Evolutionary conservation across 2,797 vertebrate species (phyloP), one percentile per base, ranked within the genome.

Genomic region (Pseudomugil tenellus): DNA sequence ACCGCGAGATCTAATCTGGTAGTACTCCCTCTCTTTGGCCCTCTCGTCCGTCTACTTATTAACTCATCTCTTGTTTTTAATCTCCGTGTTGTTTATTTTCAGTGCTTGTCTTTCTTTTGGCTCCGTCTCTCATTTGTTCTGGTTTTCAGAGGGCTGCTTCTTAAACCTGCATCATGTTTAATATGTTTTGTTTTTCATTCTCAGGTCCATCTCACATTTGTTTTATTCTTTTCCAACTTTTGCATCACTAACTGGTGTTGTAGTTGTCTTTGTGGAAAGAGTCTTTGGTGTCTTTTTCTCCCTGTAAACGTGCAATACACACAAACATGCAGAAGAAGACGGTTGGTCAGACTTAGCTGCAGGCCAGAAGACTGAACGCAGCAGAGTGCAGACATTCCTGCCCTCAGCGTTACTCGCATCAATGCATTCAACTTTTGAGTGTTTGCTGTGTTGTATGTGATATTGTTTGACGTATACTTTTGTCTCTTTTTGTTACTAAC

Each of bases 1-100:
- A 97, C 96, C 94, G 96, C 96, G 95, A 97, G 96, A 98, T 95
- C 96, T 96, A 96, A 97, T 94, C 95, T 98, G 96, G 96, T 98
- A 98, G 87, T 92, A 92, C 84, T 90, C 80, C 85, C 79, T 89
- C 85, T 87, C 67, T 83, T 79, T 76, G 72, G 85, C 87, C 78
- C 85, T 88, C 80, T 77, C 29, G 68, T 81, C 72, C 69, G 37
- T 74, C 65, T 35, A 72, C 63, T 70, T 58, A 37, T 72, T 65
- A 69, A 61, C 68, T 23, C 28, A 62, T 34, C 39, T 29, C 65
- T 60, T 60, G 8, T 14, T 8, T 46, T 16, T 49, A 39, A 41
- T 46, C 1, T 37, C 34, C 34, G 34, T 65, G 4, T 72, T 64
- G 41, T 29, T 81, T 84, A 64, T 90, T 92, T 73, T 80, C 88